These are phyloP conservation scores for Coptotermes formosanus DNA, from an alignment of 1,140 invertebrate species.

Conservation along the genomic window DNA sequence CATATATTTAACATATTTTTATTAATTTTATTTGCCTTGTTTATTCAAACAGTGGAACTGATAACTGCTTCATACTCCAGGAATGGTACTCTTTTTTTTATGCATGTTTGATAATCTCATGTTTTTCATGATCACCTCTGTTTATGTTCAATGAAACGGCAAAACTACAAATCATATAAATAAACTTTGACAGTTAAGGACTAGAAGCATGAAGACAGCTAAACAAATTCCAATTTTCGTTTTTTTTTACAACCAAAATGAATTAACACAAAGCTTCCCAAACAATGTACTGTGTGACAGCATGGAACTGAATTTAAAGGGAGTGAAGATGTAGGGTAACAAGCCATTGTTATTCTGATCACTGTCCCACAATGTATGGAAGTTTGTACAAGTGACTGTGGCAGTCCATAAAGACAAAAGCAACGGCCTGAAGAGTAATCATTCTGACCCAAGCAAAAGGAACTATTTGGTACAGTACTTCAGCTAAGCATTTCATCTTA, in stretches of 20 bases:
- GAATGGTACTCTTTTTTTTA: slow-evolving; percentile 28
- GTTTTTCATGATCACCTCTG: background rate
- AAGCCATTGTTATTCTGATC: background rate
- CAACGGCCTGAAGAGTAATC: background rate
- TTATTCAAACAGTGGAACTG: slow-evolving; percentile 30
- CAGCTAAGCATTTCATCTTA: background rate
- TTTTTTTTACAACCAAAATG: too few species aligned
- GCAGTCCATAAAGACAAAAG: background rate
- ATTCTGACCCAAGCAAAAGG: background rate
- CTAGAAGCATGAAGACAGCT: slow-evolving; percentile 25
- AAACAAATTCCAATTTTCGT: background rate
- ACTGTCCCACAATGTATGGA: background rate
- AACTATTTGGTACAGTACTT: background rate
- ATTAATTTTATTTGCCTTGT: slow-evolving; percentile 23
- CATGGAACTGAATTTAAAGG: background rate
- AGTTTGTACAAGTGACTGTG: background rate
- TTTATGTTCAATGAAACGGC: slow-evolving; percentile 13
- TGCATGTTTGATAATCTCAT: slow-evolving; percentile 16
- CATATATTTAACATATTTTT: slow-evolving; percentile 4
- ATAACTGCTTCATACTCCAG: slow-evolving; percentile 25
- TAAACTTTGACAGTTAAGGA: slow-evolving; percentile 18
- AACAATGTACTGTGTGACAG: background rate
- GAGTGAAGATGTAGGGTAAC: background rate
- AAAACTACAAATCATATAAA: slow-evolving; percentile 24
- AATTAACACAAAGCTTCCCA: background rate